Conservation (phyloP, 2,888 invertebrate genomes). For the Phyllotreta cruciferae region DNA sequence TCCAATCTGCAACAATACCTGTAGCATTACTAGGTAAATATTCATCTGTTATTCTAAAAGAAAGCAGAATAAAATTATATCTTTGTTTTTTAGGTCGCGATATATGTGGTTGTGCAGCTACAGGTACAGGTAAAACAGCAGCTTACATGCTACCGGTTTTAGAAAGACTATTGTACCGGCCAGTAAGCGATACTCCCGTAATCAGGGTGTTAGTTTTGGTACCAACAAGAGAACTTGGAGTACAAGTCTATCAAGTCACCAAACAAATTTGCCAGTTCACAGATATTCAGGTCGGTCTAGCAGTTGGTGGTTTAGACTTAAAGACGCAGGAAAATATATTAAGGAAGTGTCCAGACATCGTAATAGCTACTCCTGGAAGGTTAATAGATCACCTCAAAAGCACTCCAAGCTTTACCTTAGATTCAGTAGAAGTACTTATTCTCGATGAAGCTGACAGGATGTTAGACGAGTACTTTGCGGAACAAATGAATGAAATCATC, state of each 20-base stretch:
- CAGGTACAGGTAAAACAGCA: conserved; percentile 97
- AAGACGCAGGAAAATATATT: conserved; percentile 80
- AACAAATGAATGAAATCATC: conserved; percentile 99
- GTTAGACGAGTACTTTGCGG: conserved; percentile 98
- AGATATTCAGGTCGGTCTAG: conserved; percentile 78
- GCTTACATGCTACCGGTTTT: conserved; percentile 98
- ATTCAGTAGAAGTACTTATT: conserved; percentile 87
- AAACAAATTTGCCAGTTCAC: conserved; percentile 90
- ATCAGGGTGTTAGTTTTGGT: conserved; percentile 92
- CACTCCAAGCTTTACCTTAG: conserved; percentile 88
- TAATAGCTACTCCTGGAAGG: conserved; percentile 98
- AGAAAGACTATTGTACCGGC: conserved; percentile 89
- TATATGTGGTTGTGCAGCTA: conserved; percentile 98
- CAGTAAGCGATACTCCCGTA: conserved; percentile 68
- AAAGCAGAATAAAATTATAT: conserved; percentile 8
- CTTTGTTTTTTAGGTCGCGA: conserved; percentile 74
- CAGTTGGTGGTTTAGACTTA: conserved; percentile 88
- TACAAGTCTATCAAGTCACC: conserved; percentile 96
- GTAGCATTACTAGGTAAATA: conserved; percentile 77
- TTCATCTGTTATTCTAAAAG: conserved; percentile 13
- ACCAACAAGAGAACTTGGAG: conserved; percentile 96
- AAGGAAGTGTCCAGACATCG: conserved; percentile 91
- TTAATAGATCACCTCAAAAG: conserved; percentile 97
- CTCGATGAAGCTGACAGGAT: conserved; percentile 86
- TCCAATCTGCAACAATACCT: conserved; percentile 95